phyloP scores from a whole-genome alignment of 2,888 invertebrate genomes.

The Drosophila paranaensis region DNA sequence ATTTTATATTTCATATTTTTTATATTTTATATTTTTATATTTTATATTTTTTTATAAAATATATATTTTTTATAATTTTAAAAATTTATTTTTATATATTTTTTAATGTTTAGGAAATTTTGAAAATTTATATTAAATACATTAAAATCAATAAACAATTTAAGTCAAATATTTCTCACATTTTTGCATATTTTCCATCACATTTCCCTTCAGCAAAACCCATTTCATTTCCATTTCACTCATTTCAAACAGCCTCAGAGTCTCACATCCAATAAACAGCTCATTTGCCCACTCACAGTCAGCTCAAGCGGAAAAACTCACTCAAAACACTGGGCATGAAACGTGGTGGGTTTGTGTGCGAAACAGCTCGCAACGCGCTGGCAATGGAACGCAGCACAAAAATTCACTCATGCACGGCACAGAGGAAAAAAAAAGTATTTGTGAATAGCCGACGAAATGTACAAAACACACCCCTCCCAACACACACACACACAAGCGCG shows the following conservation, averaged over 20 bases:
- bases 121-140: not conserved
- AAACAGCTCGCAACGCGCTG: slow-evolving; percentile 40
- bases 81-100: no score
- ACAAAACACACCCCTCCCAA: slow-evolving; percentile 60
- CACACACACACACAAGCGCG: slow-evolving; percentile 34
- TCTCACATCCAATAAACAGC: slow-evolving; percentile 19
- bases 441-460: slow-evolving; percentile 69
- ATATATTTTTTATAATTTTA: no score
- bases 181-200: not conserved
- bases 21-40: no score
- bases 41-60: no score
- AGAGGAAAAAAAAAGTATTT: slow-evolving; percentile 17
- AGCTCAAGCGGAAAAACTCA: slow-evolving; percentile 17
- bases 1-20: no score
- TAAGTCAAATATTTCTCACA: no score
- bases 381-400: slow-evolving; percentile 50
- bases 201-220: not conserved
- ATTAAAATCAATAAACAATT: not conserved
- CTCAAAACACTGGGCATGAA: slow-evolving; percentile 23
- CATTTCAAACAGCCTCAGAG: not conserved
- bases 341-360: slow-evolving; percentile 55
- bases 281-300: slow-evolving; percentile 16
- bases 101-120: not conserved
- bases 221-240: not conserved
- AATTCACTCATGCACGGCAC: slow-evolving; percentile 24